Evolutionary conservation across 1,140 invertebrate species (phyloP), one percentile per base, ranked within the genome.

Genomic region (Lepidostoma basale): DNA sequence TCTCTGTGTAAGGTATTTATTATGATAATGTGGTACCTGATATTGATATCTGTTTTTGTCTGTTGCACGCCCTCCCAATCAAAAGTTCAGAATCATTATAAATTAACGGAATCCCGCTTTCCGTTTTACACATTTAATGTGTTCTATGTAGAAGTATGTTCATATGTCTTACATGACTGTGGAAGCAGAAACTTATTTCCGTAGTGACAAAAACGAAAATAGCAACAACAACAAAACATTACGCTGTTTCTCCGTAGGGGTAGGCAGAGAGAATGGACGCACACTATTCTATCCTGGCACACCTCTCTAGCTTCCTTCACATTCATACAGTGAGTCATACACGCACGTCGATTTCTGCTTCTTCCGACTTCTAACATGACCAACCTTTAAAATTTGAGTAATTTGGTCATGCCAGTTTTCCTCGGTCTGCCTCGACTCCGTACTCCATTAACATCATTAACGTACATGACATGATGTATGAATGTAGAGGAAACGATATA

Each of bases 11-110:
- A 42, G n/a, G 56, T 60, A 67, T 67, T 67, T 67, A 67, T 68
- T 68, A 68, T 68, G 33, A 68, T 68, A 68, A 68, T 68, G 59
- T 36, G 66, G 66, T 62, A 45, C 56, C 42, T 47, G 36, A 22
- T 45, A 62, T 62, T 62, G 59, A 62, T 62, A 62, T 62, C 59
- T 62, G 58, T 58, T 68, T 63, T 49, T 62, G 58, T 58, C 59
- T 59, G 30, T 39, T 2, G 26, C 22, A 42, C 44, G 36, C 40
- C 65, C 33, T 23, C 33, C 47, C 44, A 26, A 33, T 63, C 62
- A 16, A 63, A 63, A 63, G 30, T 62, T 42, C n/a, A 28, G 28
- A 63, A 63, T 63, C 44, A 63, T 63, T 63, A 63, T 54, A 54
- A 40, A 52, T 64, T 28, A 64, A 65, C 16, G 23, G 23, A n/a